A percentile compares a stretch with the other conserved stretches of the same genome.
Evolutionary conservation across 23 tunicate species (phyloP).

Genomic region (Halocynthia aurantium): DNA sequence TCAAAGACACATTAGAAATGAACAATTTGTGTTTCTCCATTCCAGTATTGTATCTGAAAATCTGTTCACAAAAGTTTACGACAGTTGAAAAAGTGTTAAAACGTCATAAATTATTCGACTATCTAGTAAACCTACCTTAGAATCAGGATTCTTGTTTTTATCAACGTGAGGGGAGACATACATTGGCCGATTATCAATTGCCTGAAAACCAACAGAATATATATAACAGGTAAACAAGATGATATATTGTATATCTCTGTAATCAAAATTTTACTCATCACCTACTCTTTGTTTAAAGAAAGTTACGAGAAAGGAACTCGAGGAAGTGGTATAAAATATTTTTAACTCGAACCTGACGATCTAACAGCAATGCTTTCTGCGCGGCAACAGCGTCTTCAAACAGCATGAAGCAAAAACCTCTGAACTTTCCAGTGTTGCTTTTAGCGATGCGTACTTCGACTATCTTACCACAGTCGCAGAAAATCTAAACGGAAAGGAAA

Average conservation of each 20-base stretch:
- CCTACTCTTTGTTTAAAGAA: background rate
- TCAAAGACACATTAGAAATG: slow-evolving; percentile 49
- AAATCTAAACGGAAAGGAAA: slow-evolving; percentile 35
- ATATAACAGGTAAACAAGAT: background rate
- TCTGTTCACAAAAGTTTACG: slow-evolving; percentile 18
- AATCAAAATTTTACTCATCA: background rate
- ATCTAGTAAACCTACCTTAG: slow-evolving; percentile 38
- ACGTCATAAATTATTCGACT: background rate
- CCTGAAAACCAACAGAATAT: slow-evolving; percentile 25
- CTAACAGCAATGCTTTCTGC: slow-evolving; percentile 61
- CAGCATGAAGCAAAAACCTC: slow-evolving; percentile 72
- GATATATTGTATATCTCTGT: background rate
- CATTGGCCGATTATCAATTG: slow-evolving; percentile 64
- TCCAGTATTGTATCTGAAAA: slow-evolving; percentile 62
- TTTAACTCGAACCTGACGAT: slow-evolving; percentile 31
- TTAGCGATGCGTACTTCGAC: slow-evolving; percentile 47
- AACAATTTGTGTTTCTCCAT: slow-evolving; percentile 86
- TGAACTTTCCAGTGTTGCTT: slow-evolving; percentile 55
- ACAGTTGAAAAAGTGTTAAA: background rate
- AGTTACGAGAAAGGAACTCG: no score
- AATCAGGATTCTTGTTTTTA: slow-evolving; percentile 54
- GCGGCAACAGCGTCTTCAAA: slow-evolving; percentile 39
- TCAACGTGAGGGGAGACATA: slow-evolving; percentile 75
- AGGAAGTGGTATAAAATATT: no score
- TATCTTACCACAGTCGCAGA: slow-evolving; percentile 53